phyloP scores from a whole-genome alignment of 1,140 invertebrate genomes.

The Lordiphosa clarofinis region DNA sequence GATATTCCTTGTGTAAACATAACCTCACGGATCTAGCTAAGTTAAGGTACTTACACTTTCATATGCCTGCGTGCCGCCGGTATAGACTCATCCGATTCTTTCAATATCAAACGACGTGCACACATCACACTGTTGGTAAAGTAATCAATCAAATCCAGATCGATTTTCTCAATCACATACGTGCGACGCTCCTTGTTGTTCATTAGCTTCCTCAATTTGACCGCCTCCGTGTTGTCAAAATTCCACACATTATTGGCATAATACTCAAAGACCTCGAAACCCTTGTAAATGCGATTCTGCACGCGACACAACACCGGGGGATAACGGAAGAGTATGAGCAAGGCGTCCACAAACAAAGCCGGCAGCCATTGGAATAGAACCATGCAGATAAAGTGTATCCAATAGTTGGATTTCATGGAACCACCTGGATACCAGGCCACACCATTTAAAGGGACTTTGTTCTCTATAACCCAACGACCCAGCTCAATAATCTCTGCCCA shows the following conservation, averaged over 20 bases:
- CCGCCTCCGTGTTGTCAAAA: constrained; percentile 84
- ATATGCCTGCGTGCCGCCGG: constrained; percentile 89
- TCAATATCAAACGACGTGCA: constrained; percentile 88
- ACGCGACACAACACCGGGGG: constrained; percentile 89
- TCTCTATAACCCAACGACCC: constrained; percentile 88
- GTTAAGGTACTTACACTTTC: constrained; percentile 83
- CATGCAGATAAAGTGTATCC: constrained; percentile 89
- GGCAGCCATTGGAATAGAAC: constrained; percentile 92
- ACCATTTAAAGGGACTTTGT: constrained; percentile 87
- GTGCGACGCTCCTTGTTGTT: constrained; percentile 84
- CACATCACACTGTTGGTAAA: constrained; percentile 87
- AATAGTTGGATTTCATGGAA: constrained; percentile 90
- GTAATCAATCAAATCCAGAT: constrained; percentile 86
- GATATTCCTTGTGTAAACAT: too few species aligned
- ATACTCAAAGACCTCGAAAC: constrained; percentile 91
- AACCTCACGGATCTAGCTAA: too few species aligned
- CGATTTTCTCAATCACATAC: constrained; percentile 87
- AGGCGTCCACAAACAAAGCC: constrained; percentile 88
- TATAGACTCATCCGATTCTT: constrained; percentile 90
- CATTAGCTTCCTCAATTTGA: constrained; percentile 81
- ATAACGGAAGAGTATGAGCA: constrained; percentile 88
- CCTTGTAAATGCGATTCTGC: constrained; percentile 88
- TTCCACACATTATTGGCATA: constrained; percentile 93
- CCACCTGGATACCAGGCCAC: constrained; percentile 94
- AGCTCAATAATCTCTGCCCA: constrained; percentile 91